These are phyloP conservation scores for Chrysodeixis includens DNA, from an alignment of 2,888 invertebrate genomes.

Conservation along the genomic window DNA sequence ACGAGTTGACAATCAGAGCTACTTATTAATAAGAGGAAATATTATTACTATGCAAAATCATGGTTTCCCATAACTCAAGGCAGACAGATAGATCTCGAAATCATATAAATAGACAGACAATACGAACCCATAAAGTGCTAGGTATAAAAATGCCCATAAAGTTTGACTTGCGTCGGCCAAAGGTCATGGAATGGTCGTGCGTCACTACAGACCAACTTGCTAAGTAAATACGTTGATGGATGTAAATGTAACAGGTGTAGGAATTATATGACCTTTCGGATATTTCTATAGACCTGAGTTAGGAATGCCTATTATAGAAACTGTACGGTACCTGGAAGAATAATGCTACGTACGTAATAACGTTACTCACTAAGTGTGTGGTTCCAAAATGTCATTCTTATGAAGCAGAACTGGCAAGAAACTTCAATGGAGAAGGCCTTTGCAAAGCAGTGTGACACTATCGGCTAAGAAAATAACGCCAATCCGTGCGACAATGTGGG, in stretches of 20 bases:
- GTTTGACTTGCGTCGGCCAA: not conserved
- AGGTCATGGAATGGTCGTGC: not conserved
- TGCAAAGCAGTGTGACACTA: too few relatives aligned
- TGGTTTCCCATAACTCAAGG: not conserved
- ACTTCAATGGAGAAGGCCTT: too few relatives aligned
- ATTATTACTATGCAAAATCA: too few relatives aligned
- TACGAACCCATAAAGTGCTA: slow-evolving; percentile 4
- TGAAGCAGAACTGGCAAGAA: too few relatives aligned
- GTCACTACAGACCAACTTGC: not conserved
- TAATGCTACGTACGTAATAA: too few relatives aligned
- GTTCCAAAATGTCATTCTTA: too few relatives aligned
- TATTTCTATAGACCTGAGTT: not conserved
- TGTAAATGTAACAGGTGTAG: not conserved
- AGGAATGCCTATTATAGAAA: not conserved
- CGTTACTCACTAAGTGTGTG: too few relatives aligned
- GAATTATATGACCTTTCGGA: not conserved
- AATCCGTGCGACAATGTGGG: too few relatives aligned
- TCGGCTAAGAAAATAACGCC: too few relatives aligned
- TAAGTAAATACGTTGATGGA: not conserved
- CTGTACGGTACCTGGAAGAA: not conserved
- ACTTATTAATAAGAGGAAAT: too few relatives aligned
- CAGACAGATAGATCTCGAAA: not conserved
- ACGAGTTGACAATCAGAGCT: too few relatives aligned
- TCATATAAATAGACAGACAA: slow-evolving; percentile 1
- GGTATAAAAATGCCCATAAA: slow-evolving; percentile 1